Percentiles rank a stretch among this genome's conserved stretches.
phyloP scores from a whole-genome alignment of 2,113 vertebrate genomes.

The Lasiurus borealis region DNA sequence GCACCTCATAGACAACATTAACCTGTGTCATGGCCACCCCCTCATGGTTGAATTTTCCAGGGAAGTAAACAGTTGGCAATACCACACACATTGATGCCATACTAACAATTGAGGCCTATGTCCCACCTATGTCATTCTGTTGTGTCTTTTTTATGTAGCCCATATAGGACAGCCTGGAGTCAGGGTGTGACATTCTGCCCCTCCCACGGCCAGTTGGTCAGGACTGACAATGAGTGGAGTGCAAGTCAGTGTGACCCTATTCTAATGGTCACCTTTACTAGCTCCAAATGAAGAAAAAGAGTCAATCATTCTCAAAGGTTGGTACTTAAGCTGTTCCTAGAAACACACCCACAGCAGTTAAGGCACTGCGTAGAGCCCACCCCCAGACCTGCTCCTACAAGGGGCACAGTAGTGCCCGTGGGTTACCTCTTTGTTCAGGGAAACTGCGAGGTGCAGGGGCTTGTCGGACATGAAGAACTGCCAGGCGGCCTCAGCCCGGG shows the following conservation, averaged over 20 bases:
- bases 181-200: background rate
- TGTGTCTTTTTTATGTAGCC: too few species aligned
- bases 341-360: background rate
- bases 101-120: background rate
- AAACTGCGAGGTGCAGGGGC: conserved; percentile 91
- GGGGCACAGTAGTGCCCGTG: fast-evolving
- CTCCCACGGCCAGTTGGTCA: fast-evolving
- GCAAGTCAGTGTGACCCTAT: background rate
- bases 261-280: background rate
- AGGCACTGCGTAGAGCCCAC: fast-evolving
- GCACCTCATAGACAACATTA: background rate
- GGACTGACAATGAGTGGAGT: background rate
- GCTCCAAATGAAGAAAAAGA: background rate
- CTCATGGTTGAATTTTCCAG: background rate
- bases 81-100: fast-evolving
- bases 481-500: conserved; percentile 90
- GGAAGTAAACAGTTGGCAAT: background rate
- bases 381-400: fast-evolving
- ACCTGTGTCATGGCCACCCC: fast-evolving
- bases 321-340: background rate
- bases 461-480: conserved; percentile 97
- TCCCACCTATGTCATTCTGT: too few species aligned
- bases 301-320: fast-evolving
- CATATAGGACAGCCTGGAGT: background rate
- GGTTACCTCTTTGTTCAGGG: conserved; percentile 94